Base-by-base conservation (phyloP, 2,797 vertebrate genomes). In the Botia kubotai region DNA sequence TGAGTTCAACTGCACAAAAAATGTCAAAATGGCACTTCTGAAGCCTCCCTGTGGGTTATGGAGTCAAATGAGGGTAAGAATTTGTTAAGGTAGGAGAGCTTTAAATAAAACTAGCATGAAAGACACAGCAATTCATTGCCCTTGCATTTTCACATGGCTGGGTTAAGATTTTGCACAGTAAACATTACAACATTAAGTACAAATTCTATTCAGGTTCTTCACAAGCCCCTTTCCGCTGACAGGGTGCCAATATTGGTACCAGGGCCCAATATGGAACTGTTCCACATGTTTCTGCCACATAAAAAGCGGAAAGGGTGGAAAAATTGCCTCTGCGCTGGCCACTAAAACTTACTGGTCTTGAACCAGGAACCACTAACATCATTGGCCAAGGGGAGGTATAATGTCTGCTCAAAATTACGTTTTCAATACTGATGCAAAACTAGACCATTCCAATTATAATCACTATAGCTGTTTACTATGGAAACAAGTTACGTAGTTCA, bases 61-160 rank as follows among this genome's bases (percentile, higher is more conserved):
- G 19, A 39, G 70, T 68, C 69, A 67, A 65, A 67, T 14, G 13
- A 52, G 39, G 53, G 19, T n/a, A 68, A 21, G 11, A 3, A 26
- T 43, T 74, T 62, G 19, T 57, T 53, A 8, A 11, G n/a, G 10
- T 16, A 50, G 58, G 7, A 52, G 26, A 13, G 10, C 71, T 57
- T 46, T 48, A 43, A 65, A 48, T 26, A 19, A 53, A 53, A 39
- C n/a, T 60, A 21, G 17, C 43, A 3, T 46, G 17, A 19, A 71
- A 53, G 23, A 11, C 43, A 55, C 43, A 52, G 67, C 2, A 43
- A 29, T n/a, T 23, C 67, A 36, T 2, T 68, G 63, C 46, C 19
- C 52, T 33, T 76, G n/a, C n/a, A 16, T 76, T 67, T 76, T 13
- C 50, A 43, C 14, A 76, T 55, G 36, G 50, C 16, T 39, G 21